phyloP scores from a whole-genome alignment of 2,113 vertebrate genomes.

The Periophthalmodon schlosseri region DNA sequence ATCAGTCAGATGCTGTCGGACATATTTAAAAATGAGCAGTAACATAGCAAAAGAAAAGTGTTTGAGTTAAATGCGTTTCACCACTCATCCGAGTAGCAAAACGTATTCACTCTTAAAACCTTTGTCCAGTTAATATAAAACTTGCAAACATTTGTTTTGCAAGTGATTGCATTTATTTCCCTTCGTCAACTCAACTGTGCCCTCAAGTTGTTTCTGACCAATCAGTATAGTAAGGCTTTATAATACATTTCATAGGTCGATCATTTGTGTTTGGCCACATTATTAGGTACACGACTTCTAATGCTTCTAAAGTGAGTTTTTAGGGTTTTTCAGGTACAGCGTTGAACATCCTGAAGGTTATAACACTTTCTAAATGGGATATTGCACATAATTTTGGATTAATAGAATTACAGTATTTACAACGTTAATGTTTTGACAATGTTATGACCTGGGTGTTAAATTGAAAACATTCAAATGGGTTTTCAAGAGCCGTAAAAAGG shows the following conservation, averaged over 20 bases:
- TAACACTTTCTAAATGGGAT: constrained; percentile 12
- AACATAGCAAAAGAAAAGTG: too few relatives aligned
- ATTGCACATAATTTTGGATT: constrained; percentile 1
- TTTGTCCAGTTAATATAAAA: too few relatives aligned
- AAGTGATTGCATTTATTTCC: neutral
- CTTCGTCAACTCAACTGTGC: neutral
- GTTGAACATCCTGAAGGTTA: neutral
- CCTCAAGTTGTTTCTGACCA: too few relatives aligned
- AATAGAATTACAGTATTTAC: neutral
- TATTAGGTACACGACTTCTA: neutral
- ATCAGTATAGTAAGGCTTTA: too few relatives aligned
- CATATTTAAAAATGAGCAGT: neutral
- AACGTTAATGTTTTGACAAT: neutral
- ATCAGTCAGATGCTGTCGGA: neutral
- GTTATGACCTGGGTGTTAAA: neutral
- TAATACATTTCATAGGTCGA: neutral
- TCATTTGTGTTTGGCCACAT: neutral
- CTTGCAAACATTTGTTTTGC: neutral
- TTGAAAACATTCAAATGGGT: neutral
- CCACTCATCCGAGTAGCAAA: too few relatives aligned
- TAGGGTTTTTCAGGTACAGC: constrained; percentile 9
- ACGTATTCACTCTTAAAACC: too few relatives aligned
- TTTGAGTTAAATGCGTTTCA: too few relatives aligned
- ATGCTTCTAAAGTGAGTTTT: neutral
- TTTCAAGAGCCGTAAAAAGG: neutral